These are phyloP conservation scores for Pachydiplax longipennis DNA, from an alignment of 2,888 invertebrate species.

Conservation along the genomic window DNA sequence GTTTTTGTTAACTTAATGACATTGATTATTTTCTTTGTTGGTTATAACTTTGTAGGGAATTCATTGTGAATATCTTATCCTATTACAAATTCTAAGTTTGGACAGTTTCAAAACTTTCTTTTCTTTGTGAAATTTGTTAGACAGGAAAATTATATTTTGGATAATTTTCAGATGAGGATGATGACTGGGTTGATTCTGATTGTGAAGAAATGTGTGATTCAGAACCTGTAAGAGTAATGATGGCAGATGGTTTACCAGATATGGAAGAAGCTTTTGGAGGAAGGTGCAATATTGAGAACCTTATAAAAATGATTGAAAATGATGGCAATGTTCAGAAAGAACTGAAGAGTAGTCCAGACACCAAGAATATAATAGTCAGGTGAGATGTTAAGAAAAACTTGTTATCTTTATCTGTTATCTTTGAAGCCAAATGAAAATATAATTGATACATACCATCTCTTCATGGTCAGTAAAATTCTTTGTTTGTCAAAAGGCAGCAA, in stretches of 20 bases:
- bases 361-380: background rate
- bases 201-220: constrained; percentile 58
- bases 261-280: background rate
- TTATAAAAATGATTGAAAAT: constrained; percentile 2
- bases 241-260: background rate
- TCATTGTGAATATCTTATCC: too few relatives aligned
- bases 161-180: constrained; percentile 58
- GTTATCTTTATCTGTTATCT: too few relatives aligned
- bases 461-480: too few relatives aligned
- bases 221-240: constrained; percentile 54
- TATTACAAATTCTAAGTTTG: background rate
- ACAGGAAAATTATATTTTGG: too few relatives aligned
- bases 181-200: constrained; percentile 60
- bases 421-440: too few relatives aligned
- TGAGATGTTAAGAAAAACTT: background rate
- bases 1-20: too few relatives aligned
- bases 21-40: too few relatives aligned
- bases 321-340: background rate
- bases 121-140: too few relatives aligned
- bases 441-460: too few relatives aligned
- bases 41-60: too few relatives aligned
- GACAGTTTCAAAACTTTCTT: too few relatives aligned
- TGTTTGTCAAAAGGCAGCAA: too few relatives aligned
- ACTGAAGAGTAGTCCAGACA: background rate
- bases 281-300: background rate